A percentile compares a stretch with the other conserved stretches of the same genome.
Evolutionary conservation across 2,797 vertebrate species (phyloP).

Genomic region (Amniataba percoides): DNA sequence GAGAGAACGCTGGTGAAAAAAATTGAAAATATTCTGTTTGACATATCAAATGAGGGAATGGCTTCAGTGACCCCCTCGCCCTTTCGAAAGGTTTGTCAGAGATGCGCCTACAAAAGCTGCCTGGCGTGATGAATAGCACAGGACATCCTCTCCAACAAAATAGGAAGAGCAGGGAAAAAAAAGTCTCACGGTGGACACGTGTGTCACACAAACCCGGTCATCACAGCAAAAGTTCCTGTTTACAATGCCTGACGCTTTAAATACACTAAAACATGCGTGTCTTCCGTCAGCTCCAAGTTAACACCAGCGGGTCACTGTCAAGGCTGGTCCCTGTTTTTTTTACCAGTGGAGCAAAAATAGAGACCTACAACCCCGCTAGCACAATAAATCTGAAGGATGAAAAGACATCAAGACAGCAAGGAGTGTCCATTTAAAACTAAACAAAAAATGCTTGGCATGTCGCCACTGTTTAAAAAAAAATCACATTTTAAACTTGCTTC

Average conservation of each 20-base stretch:
- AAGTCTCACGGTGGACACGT: slow-evolving; percentile 51
- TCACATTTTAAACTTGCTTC: background rate
- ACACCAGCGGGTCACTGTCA: slow-evolving; percentile 57
- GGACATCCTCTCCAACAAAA: slow-evolving; percentile 73
- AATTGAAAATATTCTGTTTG: background rate
- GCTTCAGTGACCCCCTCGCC: background rate
- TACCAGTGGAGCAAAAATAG: background rate
- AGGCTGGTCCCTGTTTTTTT: slow-evolving; percentile 27
- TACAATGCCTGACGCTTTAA: slow-evolving; percentile 60
- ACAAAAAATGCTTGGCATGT: background rate
- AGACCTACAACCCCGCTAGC: slow-evolving; percentile 2
- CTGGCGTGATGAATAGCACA: slow-evolving; percentile 49
- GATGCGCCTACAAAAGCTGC: slow-evolving; percentile 4
- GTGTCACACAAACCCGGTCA: slow-evolving; percentile 37
- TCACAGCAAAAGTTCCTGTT: slow-evolving; percentile 78
- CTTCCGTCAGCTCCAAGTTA: slow-evolving; percentile 62
- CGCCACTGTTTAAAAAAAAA: slow-evolving; percentile 8
- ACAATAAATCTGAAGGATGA: background rate
- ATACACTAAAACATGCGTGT: slow-evolving; percentile 47
- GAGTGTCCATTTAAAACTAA: background rate
- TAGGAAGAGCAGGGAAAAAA: slow-evolving; percentile 52
- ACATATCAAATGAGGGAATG: background rate
- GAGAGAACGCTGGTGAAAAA: slow-evolving; percentile 14
- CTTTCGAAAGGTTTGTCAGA: slow-evolving; percentile 25
- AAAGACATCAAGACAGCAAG: background rate